phyloP scores from a whole-genome alignment of 2,888 invertebrate genomes.

The Drosophila leonis region DNA sequence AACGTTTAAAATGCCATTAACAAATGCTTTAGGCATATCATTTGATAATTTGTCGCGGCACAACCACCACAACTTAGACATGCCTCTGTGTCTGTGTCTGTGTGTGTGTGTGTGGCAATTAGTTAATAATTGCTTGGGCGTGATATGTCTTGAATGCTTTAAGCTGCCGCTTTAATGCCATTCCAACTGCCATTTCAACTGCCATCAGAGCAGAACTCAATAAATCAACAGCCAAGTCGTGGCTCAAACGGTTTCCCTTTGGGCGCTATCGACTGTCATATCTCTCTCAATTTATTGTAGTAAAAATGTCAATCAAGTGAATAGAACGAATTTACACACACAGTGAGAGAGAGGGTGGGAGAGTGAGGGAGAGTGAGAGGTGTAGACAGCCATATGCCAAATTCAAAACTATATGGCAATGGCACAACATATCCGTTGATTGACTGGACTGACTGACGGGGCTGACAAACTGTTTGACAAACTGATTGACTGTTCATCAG shows the following conservation, averaged over 20 bases:
- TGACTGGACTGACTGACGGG: slow-evolving; percentile 40
- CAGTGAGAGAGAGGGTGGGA: slow-evolving; percentile 5
- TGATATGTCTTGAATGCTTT: slow-evolving; percentile 28
- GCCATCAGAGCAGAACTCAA: slow-evolving; percentile 39
- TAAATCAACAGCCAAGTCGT: slow-evolving; percentile 46
- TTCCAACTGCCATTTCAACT: slow-evolving; percentile 6
- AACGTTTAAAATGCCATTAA: slow-evolving; percentile 79
- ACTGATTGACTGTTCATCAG: slow-evolving; percentile 61
- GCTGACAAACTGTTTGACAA: slow-evolving; percentile 62
- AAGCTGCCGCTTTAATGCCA: slow-evolving; percentile 16
- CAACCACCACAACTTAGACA: slow-evolving; percentile 12
- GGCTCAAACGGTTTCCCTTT: slow-evolving; percentile 28
- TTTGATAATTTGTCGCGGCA: slow-evolving; percentile 53
- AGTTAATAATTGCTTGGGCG: slow-evolving; percentile 49
- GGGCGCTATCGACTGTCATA: slow-evolving; percentile 51
- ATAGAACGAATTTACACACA: slow-evolving; percentile 43
- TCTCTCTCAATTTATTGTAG: slow-evolving; percentile 64
- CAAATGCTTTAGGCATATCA: slow-evolving; percentile 60
- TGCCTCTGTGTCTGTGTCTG: slow-evolving; percentile 5
- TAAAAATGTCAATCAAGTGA: slow-evolving; percentile 75
- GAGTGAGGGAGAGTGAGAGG: slow-evolving; percentile 9
- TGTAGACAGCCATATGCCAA: slow-evolving; percentile 50
- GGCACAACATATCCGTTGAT: slow-evolving; percentile 36
- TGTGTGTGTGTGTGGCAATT: slow-evolving; percentile 41
- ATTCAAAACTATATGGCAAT: slow-evolving; percentile 62